Percentiles rank a stretch among this genome's conserved stretches.
These are phyloP conservation scores for Trypoxylus dichotomus DNA, from an alignment of 1,140 invertebrate species.

Conservation along the genomic window DNA sequence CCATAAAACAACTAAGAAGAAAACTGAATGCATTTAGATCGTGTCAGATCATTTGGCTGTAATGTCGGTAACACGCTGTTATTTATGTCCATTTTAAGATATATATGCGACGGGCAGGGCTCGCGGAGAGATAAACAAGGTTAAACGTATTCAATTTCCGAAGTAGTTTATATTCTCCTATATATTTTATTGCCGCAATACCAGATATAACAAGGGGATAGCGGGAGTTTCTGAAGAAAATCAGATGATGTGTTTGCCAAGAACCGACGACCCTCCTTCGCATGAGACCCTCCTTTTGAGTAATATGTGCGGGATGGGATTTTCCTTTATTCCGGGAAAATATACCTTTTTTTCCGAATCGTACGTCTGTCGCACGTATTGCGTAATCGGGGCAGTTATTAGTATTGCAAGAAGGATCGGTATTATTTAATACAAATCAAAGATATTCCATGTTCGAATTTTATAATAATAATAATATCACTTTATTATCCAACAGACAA, in stretches of 20 bases:
- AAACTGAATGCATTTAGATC: slow-evolving; percentile 17
- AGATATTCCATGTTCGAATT: too few species aligned
- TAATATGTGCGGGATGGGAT: neutral
- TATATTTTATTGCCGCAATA: slow-evolving; percentile 28
- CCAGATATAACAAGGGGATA: slow-evolving; percentile 18
- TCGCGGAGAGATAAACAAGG: slow-evolving; percentile 24
- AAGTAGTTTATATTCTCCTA: slow-evolving; percentile 27
- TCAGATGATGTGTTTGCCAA: slow-evolving; percentile 26
- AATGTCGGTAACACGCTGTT: slow-evolving; percentile 12
- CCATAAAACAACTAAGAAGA: slow-evolving; percentile 11
- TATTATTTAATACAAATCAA: too few species aligned
- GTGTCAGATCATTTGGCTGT: slow-evolving; percentile 8
- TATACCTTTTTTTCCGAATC: neutral
- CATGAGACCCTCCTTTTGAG: neutral
- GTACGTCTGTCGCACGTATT: too few species aligned
- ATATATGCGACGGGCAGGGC: neutral
- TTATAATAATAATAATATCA: too few species aligned
- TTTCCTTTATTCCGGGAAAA: neutral
- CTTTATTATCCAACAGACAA: too few species aligned
- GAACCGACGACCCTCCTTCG: neutral
- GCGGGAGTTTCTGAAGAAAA: slow-evolving; percentile 24
- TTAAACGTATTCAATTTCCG: slow-evolving; percentile 29
- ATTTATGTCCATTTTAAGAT: slow-evolving; percentile 19
- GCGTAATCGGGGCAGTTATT: too few species aligned
- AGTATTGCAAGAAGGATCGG: too few species aligned